Evolutionary conservation across 2,797 vertebrate genomes (phyloP).

Genomic region (Clarias platycephalus): DNA sequence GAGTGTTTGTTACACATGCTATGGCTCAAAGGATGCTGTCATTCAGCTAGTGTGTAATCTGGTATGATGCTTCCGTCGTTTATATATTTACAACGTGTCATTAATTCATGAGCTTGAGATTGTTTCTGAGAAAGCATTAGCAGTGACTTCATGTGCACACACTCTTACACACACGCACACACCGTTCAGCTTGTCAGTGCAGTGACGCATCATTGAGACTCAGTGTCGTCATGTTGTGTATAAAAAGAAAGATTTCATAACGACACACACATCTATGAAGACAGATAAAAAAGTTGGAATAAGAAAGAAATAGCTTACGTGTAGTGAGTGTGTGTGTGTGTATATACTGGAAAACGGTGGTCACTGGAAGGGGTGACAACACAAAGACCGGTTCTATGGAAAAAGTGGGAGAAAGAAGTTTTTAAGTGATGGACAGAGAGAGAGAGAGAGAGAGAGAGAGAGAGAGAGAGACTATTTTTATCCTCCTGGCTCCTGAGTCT

Average conservation of each 20-base stretch:
- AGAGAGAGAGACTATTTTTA: slow-evolving; percentile 35
- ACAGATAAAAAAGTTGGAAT: neutral
- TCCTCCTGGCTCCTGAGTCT: slow-evolving; percentile 24
- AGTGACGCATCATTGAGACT: slow-evolving; percentile 1
- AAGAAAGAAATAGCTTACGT: neutral
- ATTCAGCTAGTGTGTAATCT: slow-evolving; percentile 2
- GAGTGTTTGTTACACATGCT: slow-evolving; percentile 3
- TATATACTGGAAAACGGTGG: neutral
- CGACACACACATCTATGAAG: neutral
- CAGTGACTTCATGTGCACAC: neutral
- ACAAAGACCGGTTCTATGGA: neutral
- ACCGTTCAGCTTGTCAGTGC: neutral
- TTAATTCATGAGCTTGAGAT: slow-evolving; percentile 20
- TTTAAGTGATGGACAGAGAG: neutral
- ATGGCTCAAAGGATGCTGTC: neutral
- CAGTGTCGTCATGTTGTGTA: neutral
- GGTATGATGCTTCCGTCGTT: slow-evolving; percentile 3
- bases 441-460: neutral
- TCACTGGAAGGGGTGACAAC: neutral
- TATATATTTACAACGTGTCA: slow-evolving; percentile 9
- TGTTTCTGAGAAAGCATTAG: slow-evolving; percentile 1
- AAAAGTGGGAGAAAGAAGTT: neutral
- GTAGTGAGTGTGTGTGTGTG: neutral
- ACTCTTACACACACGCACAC: neutral
- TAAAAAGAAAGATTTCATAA: neutral